Percentiles rank a stretch among this genome's conserved stretches.
phyloP scores from a whole-genome alignment of 2,113 vertebrate species.

The Eretmochelys imbricata region DNA sequence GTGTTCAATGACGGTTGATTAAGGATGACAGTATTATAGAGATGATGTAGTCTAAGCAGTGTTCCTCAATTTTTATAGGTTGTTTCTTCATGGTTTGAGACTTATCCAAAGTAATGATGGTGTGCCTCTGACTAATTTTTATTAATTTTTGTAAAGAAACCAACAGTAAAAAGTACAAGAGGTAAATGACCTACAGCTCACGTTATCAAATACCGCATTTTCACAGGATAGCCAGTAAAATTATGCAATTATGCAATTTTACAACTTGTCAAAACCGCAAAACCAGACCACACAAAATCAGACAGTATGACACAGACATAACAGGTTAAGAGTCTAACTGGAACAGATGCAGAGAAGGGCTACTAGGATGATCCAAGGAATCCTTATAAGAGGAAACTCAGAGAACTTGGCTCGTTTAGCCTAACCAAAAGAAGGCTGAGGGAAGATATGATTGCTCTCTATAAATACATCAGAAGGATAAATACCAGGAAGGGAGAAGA shows the following conservation, averaged over 20 bases:
- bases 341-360: no score
- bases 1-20: slow-evolving; percentile 53
- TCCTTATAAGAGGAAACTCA: no score
- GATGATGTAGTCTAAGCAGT: slow-evolving; percentile 3
- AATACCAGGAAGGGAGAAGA: no score
- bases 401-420: no score
- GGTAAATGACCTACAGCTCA: neutral
- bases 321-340: neutral
- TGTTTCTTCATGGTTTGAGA: neutral
- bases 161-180: neutral
- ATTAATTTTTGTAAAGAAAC: neutral
- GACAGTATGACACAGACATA: neutral
- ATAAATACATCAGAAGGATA: no score
- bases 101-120: neutral
- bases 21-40: neutral
- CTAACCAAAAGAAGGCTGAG: no score
- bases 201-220: neutral
- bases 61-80: neutral
- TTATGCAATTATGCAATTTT: neutral
- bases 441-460: no score
- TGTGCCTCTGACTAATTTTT: neutral
- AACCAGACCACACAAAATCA: neutral
- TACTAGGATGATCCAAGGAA: no score
- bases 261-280: neutral
- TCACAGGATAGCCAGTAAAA: neutral